These are phyloP conservation scores for Brachionichthys hirsutus DNA, from an alignment of 2,113 vertebrate genomes.

Conservation along the genomic window DNA sequence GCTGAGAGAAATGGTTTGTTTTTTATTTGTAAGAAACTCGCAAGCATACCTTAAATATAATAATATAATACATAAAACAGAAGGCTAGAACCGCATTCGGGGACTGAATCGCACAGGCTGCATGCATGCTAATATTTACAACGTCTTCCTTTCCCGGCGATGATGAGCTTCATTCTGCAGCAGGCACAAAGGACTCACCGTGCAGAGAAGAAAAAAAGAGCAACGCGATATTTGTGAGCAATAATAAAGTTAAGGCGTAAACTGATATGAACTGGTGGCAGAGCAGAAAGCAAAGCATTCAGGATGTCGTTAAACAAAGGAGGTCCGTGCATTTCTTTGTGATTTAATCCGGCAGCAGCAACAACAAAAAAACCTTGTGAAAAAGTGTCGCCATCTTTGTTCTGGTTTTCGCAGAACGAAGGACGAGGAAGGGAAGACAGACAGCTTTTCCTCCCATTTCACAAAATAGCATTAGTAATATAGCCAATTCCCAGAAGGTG, in stretches of 20 bases:
- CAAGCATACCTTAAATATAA: too few relatives aligned
- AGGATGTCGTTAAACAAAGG: too few relatives aligned
- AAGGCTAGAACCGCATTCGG: too few relatives aligned
- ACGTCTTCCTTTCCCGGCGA: neutral
- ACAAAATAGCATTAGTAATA: slow-evolving; percentile 19
- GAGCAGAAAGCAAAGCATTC: too few relatives aligned
- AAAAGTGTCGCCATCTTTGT: neutral
- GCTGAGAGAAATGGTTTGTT: too few relatives aligned
- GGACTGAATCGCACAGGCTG: slow-evolving; percentile 2
- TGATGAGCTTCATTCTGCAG: neutral
- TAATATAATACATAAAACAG: too few relatives aligned
- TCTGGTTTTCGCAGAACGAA: slow-evolving; percentile 13
- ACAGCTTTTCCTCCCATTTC: slow-evolving; percentile 24
- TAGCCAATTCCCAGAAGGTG: slow-evolving; percentile 22
- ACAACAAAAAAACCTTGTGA: too few relatives aligned
- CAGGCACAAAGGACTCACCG: too few relatives aligned
- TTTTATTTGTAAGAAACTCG: too few relatives aligned
- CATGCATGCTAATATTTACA: slow-evolving; percentile 22
- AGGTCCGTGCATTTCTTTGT: too few relatives aligned
- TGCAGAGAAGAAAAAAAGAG: too few relatives aligned
- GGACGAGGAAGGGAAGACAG: neutral
- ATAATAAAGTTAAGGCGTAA: neutral
- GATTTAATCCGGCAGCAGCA: too few relatives aligned
- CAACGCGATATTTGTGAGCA: neutral
- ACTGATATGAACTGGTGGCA: neutral